phyloP scores from a whole-genome alignment of 2,113 vertebrate genomes.

The Archilochus colubris region DNA sequence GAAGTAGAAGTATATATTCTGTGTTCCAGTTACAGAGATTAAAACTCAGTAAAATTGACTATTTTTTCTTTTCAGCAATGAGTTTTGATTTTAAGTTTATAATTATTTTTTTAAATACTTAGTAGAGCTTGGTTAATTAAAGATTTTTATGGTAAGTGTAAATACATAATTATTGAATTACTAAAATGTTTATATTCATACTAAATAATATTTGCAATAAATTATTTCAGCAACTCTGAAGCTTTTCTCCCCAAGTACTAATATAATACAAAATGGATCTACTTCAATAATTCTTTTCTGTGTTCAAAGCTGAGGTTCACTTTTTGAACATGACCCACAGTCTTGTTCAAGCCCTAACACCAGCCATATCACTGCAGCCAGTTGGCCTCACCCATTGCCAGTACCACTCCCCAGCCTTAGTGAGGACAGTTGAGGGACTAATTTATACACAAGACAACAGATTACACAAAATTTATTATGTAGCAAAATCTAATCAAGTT shows the following conservation, averaged over 20 bases:
- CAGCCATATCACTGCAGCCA: accelerated
- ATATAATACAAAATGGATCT: not conserved
- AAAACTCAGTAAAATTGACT: not conserved
- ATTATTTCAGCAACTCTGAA: not conserved
- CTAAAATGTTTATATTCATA: not conserved
- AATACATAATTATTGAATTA: not conserved
- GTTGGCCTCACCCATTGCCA: not conserved
- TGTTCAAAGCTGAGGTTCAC: too few relatives aligned
- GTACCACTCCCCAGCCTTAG: not conserved
- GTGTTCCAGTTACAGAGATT: not conserved
- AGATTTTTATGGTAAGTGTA: not conserved
- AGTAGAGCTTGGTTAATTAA: not conserved
- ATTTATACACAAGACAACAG: not conserved
- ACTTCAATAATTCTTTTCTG: not conserved
- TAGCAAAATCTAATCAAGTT: not conserved
- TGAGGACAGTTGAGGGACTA: not conserved
- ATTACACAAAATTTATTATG: not conserved
- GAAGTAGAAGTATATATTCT: not conserved
- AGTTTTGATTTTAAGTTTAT: not conserved
- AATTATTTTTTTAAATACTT: not conserved
- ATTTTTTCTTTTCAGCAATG: not conserved
- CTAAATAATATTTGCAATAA: not conserved
- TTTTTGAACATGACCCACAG: too few relatives aligned
- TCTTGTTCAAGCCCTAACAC: too few relatives aligned
- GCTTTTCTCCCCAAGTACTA: not conserved